Conservation (phyloP, 2,888 invertebrate species). For the Scaptomyza caliginosa region DNA sequence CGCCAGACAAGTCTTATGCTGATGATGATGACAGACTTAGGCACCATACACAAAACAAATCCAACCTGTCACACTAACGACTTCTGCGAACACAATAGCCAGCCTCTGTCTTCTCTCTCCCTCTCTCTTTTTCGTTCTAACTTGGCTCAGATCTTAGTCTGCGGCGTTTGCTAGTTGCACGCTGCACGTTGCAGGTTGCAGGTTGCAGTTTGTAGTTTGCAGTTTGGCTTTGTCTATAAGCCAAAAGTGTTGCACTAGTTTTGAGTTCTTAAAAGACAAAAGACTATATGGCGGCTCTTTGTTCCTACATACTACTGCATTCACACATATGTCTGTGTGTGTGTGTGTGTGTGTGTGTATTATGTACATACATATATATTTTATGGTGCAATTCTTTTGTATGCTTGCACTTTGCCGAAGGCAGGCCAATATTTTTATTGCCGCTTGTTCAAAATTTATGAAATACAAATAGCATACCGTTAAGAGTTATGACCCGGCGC, state of each 20-base stretch:
- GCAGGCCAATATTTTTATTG: slow-evolving; percentile 80
- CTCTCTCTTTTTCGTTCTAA: neutral
- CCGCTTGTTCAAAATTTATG: slow-evolving; percentile 62
- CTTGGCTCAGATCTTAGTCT: slow-evolving; percentile 1
- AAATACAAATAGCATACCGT: slow-evolving; percentile 67
- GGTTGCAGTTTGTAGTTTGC: slow-evolving; percentile 20
- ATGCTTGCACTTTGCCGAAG: slow-evolving; percentile 54
- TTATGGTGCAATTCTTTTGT: slow-evolving; percentile 80
- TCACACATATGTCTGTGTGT: neutral
- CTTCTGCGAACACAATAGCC: slow-evolving; percentile 81
- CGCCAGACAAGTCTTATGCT: slow-evolving; percentile 83
- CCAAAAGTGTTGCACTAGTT: slow-evolving; percentile 81
- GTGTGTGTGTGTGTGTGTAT: neutral
- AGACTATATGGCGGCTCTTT: slow-evolving; percentile 61
- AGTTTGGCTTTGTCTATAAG: slow-evolving; percentile 64
- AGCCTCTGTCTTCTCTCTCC: slow-evolving; percentile 22
- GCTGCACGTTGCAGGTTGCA: slow-evolving; percentile 21
- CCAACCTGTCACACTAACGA: slow-evolving; percentile 83
- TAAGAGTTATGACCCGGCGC: slow-evolving; percentile 79
- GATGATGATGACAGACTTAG: slow-evolving; percentile 81
- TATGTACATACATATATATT: slow-evolving; percentile 40
- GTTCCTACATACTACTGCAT: slow-evolving; percentile 49
- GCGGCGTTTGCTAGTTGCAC: slow-evolving; percentile 16
- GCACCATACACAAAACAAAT: slow-evolving; percentile 80
- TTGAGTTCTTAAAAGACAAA: slow-evolving; percentile 67